Base-by-base conservation (phyloP, 1,140 invertebrate species). In the Metopolophium dirhodum region DNA sequence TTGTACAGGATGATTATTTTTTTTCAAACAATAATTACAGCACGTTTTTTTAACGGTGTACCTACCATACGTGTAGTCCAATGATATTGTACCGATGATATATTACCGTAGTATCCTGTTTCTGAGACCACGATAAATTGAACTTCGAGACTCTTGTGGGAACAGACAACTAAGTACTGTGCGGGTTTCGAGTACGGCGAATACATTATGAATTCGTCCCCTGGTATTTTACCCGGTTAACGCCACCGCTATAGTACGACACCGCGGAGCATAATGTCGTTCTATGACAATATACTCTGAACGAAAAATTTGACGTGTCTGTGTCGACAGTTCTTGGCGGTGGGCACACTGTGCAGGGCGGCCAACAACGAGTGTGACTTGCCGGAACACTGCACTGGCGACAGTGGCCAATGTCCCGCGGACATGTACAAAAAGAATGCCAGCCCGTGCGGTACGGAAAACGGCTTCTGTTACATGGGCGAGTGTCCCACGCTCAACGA, bases 351-450 rank as follows among this genome's bases (percentile, higher is more conserved):
- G 22, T 99, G 99, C 95, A 96, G 99, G 6, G 96, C 97, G 41
- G 96, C 97, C 2, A 96, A 96, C 87, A 99, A 98, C 95, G 98
- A 99, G 95, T 99, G 99, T 95, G 99, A 99, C 96, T 96, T 99
- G 30, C 98, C 98, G 47, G 99, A 99, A 95, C 96, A 97, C 51
- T 99, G 99, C 95, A 97, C 97, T 88, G 99, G 99, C 2, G 96
- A 97, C 23, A 96, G 96, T 83, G 98, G 98, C 0, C 96, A 98
- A 94, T 99, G 99, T 96, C 98, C 99, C 1, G 94, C 95, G 9
- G 98, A 99, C 95, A 96, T 98, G 3, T 97, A 97, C 95, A 97
- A 98, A 94, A 99, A 99, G 95, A 99, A 99, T 95, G 99, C 98
- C 0, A 97, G 97, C 77, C 96, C 97, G 0, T 99, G 98, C 95